Evolutionary conservation across 2,888 invertebrate species (phyloP).

Genomic region (Leucoma salicis): DNA sequence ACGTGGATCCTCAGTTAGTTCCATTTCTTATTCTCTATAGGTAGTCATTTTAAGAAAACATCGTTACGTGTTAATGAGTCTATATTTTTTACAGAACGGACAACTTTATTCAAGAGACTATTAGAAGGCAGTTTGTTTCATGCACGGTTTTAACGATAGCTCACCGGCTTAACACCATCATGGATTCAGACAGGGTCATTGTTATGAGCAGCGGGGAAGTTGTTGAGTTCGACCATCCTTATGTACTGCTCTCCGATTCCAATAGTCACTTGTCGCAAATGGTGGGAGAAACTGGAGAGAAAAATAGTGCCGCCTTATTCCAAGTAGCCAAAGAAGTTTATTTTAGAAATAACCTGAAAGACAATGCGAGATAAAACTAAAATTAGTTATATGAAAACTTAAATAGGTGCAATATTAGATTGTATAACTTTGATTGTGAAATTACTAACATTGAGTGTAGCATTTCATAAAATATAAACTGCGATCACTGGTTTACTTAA

Average conservation of each 20-base stretch:
- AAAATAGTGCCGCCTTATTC: constrained; percentile 70
- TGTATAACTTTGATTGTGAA: no score
- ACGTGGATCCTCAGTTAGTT: constrained; percentile 90
- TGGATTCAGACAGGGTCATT: constrained; percentile 94
- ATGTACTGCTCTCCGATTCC: constrained; percentile 81
- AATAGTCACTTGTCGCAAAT: constrained; percentile 84
- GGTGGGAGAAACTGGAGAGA: constrained; percentile 85
- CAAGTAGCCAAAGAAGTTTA: constrained; percentile 73
- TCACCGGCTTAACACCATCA: constrained; percentile 94
- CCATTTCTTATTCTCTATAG: not conserved
- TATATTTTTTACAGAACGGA: constrained; percentile 74
- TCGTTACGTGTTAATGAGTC: no score
- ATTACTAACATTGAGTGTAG: no score
- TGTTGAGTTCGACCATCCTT: constrained; percentile 87
- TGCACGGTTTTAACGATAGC: constrained; percentile 96
- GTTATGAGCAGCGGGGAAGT: constrained; percentile 91
- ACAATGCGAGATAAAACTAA: constrained; percentile 45
- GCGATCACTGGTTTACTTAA: no score
- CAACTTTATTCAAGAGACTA: constrained; percentile 90
- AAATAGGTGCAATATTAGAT: no score
- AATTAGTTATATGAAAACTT: no score
- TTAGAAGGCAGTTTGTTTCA: constrained; percentile 87
- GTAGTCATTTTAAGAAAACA: no score
- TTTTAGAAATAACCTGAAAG: constrained; percentile 58
- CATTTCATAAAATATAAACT: no score